phyloP scores from a whole-genome alignment of 2,797 vertebrate species.

The Acestrorhynchus altus region DNA sequence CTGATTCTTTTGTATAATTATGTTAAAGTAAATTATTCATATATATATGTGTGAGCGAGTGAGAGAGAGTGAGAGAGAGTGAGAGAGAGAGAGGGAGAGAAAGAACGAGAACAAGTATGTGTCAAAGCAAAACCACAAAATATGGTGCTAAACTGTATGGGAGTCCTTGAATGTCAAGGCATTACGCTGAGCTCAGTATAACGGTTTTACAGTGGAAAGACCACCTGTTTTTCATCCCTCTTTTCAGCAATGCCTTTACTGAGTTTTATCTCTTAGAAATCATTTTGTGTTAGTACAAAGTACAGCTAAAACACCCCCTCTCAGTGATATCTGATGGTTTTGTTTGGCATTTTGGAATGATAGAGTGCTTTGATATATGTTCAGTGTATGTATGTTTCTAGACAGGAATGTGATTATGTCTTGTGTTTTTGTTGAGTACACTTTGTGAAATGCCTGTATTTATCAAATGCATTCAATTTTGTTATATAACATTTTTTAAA shows the following conservation, averaged over 20 bases:
- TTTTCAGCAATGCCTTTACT: constrained; percentile 32
- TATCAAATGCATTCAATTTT: constrained; percentile 74
- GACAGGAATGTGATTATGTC: constrained; percentile 58
- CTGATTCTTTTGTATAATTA: constrained; percentile 61
- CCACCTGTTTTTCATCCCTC: not conserved
- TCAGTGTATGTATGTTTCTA: constrained; percentile 59
- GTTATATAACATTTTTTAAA: constrained; percentile 79
- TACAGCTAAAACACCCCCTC: constrained; percentile 31
- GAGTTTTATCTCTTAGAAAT: not conserved
- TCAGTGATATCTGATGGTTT: constrained; percentile 40
- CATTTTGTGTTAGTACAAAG: constrained; percentile 18
- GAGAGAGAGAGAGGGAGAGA: constrained; percentile 20
- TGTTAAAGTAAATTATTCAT: constrained; percentile 60
- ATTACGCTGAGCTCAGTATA: constrained; percentile 11
- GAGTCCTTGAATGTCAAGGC: constrained; percentile 37
- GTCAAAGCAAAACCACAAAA: constrained; percentile 41
- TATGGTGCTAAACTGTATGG: constrained; percentile 51
- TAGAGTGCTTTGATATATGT: constrained; percentile 45
- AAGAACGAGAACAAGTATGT: constrained; percentile 16
- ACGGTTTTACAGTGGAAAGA: constrained; percentile 27
- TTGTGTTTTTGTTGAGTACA: constrained; percentile 68
- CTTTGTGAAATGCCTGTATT: constrained; percentile 82
- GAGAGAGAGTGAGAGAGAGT: constrained; percentile 35
- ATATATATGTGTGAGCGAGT: constrained; percentile 29
- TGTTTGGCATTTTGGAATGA: constrained; percentile 34